Conservation (phyloP, 2,113 vertebrate species). For the Pipa parva region DNA sequence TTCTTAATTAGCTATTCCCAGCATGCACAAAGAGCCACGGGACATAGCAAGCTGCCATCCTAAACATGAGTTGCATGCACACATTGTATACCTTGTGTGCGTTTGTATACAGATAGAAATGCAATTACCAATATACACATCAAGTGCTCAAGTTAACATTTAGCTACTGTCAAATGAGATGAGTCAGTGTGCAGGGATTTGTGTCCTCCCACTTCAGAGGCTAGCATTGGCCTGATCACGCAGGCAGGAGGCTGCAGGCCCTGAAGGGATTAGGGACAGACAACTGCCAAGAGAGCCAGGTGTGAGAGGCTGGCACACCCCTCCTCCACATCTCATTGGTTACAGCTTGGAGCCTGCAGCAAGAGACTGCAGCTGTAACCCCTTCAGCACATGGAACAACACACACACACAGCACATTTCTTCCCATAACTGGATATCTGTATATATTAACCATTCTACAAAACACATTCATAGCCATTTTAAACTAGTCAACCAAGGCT, state of each 20-base stretch:
- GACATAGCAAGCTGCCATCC: slow-evolving; percentile 9
- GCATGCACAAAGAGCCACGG: slow-evolving; percentile 32
- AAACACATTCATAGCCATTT: too few relatives aligned
- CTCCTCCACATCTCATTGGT: slow-evolving; percentile 38
- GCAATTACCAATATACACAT: not conserved
- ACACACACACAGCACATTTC: not conserved
- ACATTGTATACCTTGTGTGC: not conserved
- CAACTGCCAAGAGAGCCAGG: slow-evolving; percentile 38
- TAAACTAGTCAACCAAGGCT: too few relatives aligned
- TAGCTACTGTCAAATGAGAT: not conserved
- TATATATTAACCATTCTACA: not conserved
- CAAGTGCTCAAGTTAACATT: not conserved
- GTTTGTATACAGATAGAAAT: not conserved
- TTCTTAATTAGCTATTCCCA: slow-evolving; percentile 42
- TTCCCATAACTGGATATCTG: not conserved
- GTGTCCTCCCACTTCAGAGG: slow-evolving; percentile 17
- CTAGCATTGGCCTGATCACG: slow-evolving; percentile 26
- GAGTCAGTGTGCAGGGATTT: not conserved
- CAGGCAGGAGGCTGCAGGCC: slow-evolving; percentile 32
- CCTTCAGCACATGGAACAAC: slow-evolving; percentile 13
- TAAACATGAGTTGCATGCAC: not conserved
- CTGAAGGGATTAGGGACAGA: slow-evolving; percentile 39
- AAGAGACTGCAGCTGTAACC: slow-evolving; percentile 37
- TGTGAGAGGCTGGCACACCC: slow-evolving; percentile 38
- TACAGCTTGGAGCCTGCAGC: slow-evolving; percentile 35